phyloP scores from a whole-genome alignment of 64 coral and sea anemone species.

The Actinia equina region DNA sequence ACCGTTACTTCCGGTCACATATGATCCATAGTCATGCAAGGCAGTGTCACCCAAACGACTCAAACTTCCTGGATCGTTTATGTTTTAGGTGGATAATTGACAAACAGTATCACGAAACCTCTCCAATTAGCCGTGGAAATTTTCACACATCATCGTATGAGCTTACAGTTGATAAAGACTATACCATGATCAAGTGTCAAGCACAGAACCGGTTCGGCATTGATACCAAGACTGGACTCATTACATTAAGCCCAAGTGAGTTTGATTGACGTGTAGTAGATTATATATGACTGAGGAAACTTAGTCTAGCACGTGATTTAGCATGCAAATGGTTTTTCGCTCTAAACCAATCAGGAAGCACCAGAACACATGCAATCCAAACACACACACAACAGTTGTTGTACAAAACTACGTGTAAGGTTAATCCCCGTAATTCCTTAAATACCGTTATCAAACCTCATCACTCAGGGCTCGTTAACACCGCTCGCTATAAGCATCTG shows the following conservation, averaged over 20 bases:
- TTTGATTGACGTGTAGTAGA: background rate
- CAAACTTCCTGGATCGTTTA: background rate
- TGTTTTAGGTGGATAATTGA: constrained; percentile 45
- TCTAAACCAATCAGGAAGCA: background rate
- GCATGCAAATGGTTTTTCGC: no score
- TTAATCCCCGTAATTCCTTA: no score
- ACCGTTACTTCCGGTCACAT: no score
- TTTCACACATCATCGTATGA: constrained; percentile 22
- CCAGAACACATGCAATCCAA: background rate
- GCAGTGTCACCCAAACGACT: no score
- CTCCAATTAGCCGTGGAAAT: background rate
- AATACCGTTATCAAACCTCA: no score
- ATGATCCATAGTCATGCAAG: no score
- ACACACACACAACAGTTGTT: no score
- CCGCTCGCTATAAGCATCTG: no score
- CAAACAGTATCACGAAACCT: background rate
- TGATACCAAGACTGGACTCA: constrained; percentile 36
- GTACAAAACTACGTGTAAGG: no score
- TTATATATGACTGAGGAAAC: no score
- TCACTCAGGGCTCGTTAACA: no score
- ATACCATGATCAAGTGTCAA: constrained; percentile 34
- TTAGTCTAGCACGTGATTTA: no score
- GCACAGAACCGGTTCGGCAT: constrained; percentile 33
- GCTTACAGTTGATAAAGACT: background rate
- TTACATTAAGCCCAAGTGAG: constrained; percentile 8